Conservation (phyloP, 2,888 invertebrate genomes). For the Polietes domitor region DNA sequence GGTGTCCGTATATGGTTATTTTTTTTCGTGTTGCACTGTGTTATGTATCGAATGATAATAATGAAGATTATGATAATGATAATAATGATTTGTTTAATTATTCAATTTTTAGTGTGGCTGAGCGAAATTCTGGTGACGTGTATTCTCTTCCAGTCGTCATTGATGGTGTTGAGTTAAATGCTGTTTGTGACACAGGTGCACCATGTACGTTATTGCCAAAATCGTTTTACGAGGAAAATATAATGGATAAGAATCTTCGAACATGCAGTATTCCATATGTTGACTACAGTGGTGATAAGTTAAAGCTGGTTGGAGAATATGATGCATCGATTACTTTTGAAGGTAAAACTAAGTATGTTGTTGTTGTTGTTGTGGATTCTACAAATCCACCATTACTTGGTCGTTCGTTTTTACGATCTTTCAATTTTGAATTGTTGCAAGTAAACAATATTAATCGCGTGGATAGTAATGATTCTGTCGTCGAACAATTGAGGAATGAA, state of each 20-base stretch:
- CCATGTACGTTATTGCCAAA: slow-evolving; percentile 37
- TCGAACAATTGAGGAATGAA: slow-evolving; percentile 16
- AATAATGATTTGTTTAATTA: slow-evolving; percentile 23
- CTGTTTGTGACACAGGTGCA: slow-evolving; percentile 24
- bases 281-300: slow-evolving; percentile 41
- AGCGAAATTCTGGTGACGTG: slow-evolving; percentile 30
- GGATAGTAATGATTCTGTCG: neutral
- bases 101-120: slow-evolving; percentile 51
- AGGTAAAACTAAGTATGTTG: slow-evolving; percentile 33
- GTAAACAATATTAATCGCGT: neutral
- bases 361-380: slow-evolving; percentile 27
- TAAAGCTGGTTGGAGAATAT: slow-evolving; percentile 45
- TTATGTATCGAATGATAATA: slow-evolving; percentile 56
- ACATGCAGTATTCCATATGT: slow-evolving; percentile 33
- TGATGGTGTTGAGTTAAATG: slow-evolving; percentile 21
- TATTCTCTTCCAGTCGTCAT: too few species aligned
- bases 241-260: slow-evolving; percentile 7
- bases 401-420: too few species aligned
- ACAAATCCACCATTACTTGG: slow-evolving; percentile 18
- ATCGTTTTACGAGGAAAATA: slow-evolving; percentile 30
- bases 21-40: too few species aligned
- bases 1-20: too few species aligned
- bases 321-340: too few species aligned
- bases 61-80: slow-evolving; percentile 19
- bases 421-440: slow-evolving; percentile 15